Percentiles rank a stretch among this genome's conserved stretches.
Conservation (phyloP, 2,113 vertebrate genomes). For the Psilopsiagon aurifrons region DNA sequence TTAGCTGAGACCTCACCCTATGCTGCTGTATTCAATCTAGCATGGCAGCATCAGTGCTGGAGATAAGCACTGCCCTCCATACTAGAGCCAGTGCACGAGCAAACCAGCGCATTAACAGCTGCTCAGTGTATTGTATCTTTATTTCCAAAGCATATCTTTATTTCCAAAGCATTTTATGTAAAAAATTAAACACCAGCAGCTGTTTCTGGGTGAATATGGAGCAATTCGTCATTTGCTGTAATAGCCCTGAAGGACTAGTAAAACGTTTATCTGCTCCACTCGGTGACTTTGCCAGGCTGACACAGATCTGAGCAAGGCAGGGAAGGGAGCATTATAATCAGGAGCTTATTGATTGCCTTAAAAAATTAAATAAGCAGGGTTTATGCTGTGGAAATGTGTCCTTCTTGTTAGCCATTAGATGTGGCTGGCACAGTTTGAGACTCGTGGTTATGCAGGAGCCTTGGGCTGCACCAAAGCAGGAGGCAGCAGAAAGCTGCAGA, state of each 20-base stretch:
- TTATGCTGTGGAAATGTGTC: neutral
- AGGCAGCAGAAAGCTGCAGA: neutral
- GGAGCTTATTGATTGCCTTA: slow-evolving; percentile 5
- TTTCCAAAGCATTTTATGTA: neutral
- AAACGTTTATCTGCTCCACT: slow-evolving; percentile 4
- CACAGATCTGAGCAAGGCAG: neutral
- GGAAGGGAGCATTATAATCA: neutral
- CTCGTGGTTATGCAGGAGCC: neutral
- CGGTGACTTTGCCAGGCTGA: neutral
- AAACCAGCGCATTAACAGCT: slow-evolving; percentile 20
- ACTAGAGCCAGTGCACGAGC: neutral
- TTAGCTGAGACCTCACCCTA: neutral
- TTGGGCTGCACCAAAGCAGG: neutral
- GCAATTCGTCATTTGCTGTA: slow-evolving; percentile 29
- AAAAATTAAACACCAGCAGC: slow-evolving; percentile 51
- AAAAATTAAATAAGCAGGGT: neutral
- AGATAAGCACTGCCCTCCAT: neutral
- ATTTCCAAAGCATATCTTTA: slow-evolving; percentile 22
- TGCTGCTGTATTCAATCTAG: neutral
- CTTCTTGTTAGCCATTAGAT: neutral
- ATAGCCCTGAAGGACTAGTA: slow-evolving; percentile 37
- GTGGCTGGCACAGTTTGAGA: neutral
- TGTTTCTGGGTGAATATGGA: slow-evolving; percentile 17
- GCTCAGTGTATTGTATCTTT: neutral
- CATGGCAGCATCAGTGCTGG: neutral